A percentile compares a stretch with the other conserved stretches of the same genome.
These are phyloP conservation scores for Myripristis murdjan DNA, from an alignment of 2,797 vertebrate species.

Conservation along the genomic window DNA sequence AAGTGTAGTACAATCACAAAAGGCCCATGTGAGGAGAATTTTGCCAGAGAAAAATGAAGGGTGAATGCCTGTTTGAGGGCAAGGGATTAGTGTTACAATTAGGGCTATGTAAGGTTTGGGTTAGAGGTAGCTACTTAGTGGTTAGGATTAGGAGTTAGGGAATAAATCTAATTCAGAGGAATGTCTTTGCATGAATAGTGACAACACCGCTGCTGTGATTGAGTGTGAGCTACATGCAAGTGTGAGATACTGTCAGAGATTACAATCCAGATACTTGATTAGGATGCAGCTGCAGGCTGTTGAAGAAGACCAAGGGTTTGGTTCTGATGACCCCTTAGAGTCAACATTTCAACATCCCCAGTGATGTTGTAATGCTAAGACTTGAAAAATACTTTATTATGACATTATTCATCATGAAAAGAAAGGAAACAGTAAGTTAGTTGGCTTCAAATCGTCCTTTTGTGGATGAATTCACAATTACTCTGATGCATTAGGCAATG, in stretches of 20 bases:
- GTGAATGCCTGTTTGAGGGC: conserved; percentile 46
- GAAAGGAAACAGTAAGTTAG: conserved; percentile 8
- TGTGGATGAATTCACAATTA: too few species aligned
- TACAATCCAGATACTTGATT: neutral
- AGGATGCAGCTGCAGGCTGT: neutral
- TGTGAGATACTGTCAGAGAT: neutral
- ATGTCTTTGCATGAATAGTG: conserved; percentile 22
- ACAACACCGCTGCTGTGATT: conserved; percentile 4
- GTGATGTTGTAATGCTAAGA: neutral
- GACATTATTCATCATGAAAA: neutral
- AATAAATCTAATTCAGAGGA: conserved; percentile 43
- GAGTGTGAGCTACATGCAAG: too few species aligned
- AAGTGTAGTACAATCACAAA: neutral
- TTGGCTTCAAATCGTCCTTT: neutral
- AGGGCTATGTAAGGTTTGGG: conserved; percentile 45
- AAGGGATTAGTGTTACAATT: conserved; percentile 58
- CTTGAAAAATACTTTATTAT: conserved; percentile 7
- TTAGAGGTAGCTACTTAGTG: conserved; percentile 42
- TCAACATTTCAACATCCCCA: too few species aligned
- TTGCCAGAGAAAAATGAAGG: conserved; percentile 32
- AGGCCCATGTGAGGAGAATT: conserved; percentile 52
- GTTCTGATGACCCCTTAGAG: too few species aligned
- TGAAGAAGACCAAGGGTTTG: too few species aligned
- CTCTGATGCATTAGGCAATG: conserved; percentile 7
- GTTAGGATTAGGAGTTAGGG: conserved; percentile 55